A percentile compares a stretch with the other conserved stretches of the same genome.
These are phyloP conservation scores for Drosophila anceps DNA, from an alignment of 2,888 invertebrate genomes.

Conservation along the genomic window DNA sequence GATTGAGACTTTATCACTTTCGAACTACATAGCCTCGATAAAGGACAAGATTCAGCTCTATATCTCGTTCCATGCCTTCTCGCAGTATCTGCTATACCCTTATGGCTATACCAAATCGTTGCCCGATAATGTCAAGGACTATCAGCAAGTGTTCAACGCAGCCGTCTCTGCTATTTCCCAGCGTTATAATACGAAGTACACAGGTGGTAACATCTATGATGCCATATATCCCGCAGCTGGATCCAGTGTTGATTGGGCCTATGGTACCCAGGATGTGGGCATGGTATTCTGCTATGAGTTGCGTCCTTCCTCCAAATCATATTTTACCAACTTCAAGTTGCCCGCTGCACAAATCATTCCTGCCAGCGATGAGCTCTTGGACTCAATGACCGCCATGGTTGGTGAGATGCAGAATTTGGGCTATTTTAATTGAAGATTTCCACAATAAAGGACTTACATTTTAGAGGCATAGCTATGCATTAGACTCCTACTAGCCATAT, in stretches of 20 bases:
- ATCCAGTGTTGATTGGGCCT: constrained; percentile 91
- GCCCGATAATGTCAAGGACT: constrained; percentile 86
- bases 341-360: constrained; percentile 89
- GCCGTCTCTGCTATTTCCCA: constrained; percentile 84
- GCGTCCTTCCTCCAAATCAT: constrained; percentile 78
- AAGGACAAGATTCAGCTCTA: constrained; percentile 87
- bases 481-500: constrained; percentile 86
- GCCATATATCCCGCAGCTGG: constrained; percentile 88
- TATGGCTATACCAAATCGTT: constrained; percentile 89
- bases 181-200: constrained; percentile 87
- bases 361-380: constrained; percentile 88
- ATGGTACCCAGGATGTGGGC: constrained; percentile 86
- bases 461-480: constrained; percentile 71
- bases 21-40: constrained; percentile 87
- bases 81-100: constrained; percentile 90
- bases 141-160: constrained; percentile 84
- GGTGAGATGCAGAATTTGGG: constrained; percentile 82
- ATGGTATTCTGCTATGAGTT: constrained; percentile 87
- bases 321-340: constrained; percentile 88
- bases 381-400: constrained; percentile 86
- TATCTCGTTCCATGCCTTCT: constrained; percentile 91
- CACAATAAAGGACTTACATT: constrained; percentile 78
- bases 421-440: constrained; percentile 60
- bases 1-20: constrained; percentile 86
- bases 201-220: constrained; percentile 87